Base-by-base conservation (phyloP, 2,888 invertebrate species). In the Leptinotarsa juncta region DNA sequence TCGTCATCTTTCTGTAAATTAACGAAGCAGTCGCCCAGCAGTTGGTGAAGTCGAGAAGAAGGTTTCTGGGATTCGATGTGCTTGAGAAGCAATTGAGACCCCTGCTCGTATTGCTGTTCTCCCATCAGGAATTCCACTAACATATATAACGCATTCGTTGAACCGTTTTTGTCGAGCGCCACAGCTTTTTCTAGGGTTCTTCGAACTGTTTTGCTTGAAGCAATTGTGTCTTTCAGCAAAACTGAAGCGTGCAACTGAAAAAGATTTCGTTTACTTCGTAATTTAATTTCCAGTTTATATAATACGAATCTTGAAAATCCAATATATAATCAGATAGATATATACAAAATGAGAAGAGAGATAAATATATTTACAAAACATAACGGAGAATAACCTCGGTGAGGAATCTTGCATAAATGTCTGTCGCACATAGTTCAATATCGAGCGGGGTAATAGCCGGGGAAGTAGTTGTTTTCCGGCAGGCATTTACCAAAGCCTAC, bases 241-340 rank as follows among this genome's bases (percentile, higher is more conserved):
- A 94, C 94, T 71, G 92, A 92, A 0, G 94, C 95, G 84, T 94
- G 94, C 78, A 95, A 89, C 94, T 95, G 84, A 51, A 89, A 89
- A 3, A 62, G 16, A 14, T n/a, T 55, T 51, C 7, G 1, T 18
- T 66, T 18, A 77, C 81, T 75, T 75, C 77, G 67, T 68, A 18
- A 65, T 42, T 26, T 16, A 18, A 65, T 23, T 65, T 65, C 18
- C 5, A 7, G n/a, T 32, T 65, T 42, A 32, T 32, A 32, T 5
- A 32, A 5, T 32, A 32, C 5, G 5, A 32, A 32, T 5, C 5
- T 32, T 32, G 32, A 32, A 32, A 32, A 32, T 32, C 5, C 32
- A 32, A 32, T 32, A 32, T 32, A 32, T 32, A 32, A 32, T 32
- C 5, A 5, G 32, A 23, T 23, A 23, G 1, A 5, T 32, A 32